Evolutionary conservation across 37 sponge, comb jelly and placozoan species (phyloP), one percentile per base, ranked within the genome.

Genomic region (Halisarca cf. caerulea): DNA sequence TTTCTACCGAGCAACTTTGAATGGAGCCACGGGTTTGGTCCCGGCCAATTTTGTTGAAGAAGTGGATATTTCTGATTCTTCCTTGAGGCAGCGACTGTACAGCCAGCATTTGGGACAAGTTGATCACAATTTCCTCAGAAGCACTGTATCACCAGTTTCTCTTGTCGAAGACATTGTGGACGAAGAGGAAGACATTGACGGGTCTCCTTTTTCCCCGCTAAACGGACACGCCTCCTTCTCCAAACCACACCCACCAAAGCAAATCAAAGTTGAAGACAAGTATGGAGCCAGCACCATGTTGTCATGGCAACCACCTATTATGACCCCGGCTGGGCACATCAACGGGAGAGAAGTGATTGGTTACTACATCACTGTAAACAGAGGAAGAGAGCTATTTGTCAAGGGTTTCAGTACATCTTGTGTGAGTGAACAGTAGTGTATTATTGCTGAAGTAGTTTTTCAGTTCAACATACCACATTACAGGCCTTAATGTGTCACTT

Each of bases 31-130:
- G 23, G 95, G 95, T 11, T 82, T 91, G 0, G 89, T 94, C 18
- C 95, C 95, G 33, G 92, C 90, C 17, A 83, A 86, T 59, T 91
- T 94, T 58, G 74, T 94, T 1, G 89, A 94, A 44, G 92, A 88
- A 44, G 44, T 91, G 51, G 82, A 86, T 5, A 59, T 94, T 7
- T 17, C 23, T 9, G 88, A 91, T 44, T 34, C 47, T 0, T 17
- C 11, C 3, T 74, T 58, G 3, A 39, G 80, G 45, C 28, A 72
- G 51, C 81, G 91, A 59, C 91, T 94, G 7, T 83, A 87, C 80
- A 88, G 85, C 84, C 94, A 94, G 83, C 58, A 39, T 25, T 80
- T 80, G 33, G 27, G 71, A 0, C 80, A 77, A 74, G 78, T 40
- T 8, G 35, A 44, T 47, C 2, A 25, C 14, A 44, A 66, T 1